Conservation (phyloP, 2,113 vertebrate genomes). For the Cyanoramphus novaezelandiae region DNA sequence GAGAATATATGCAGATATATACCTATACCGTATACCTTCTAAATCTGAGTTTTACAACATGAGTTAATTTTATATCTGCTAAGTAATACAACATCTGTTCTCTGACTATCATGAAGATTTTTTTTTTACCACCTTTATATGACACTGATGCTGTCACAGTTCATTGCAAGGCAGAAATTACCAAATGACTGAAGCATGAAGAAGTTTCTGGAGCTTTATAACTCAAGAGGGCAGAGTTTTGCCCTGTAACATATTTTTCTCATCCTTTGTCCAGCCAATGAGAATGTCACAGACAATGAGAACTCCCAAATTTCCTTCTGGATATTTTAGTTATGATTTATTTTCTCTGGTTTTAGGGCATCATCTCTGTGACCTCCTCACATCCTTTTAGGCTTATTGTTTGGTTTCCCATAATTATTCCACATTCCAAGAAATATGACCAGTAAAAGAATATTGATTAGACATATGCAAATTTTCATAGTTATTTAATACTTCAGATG, state of each 20-base stretch:
- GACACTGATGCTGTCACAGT: not conserved
- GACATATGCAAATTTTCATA: not conserved
- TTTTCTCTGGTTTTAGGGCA: not conserved
- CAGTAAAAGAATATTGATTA: not conserved
- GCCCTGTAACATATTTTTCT: accelerated
- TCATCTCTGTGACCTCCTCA: not conserved
- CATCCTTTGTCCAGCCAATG: not conserved
- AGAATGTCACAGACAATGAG: not conserved
- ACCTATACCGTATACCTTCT: not conserved
- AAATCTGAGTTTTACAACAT: not conserved
- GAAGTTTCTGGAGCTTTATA: not conserved
- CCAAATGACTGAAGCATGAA: not conserved
- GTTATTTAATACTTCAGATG: not conserved
- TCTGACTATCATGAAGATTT: not conserved
- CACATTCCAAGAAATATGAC: not conserved
- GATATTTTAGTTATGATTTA: not conserved
- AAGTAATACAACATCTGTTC: not conserved
- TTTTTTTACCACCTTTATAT: not conserved
- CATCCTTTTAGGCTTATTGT: not conserved
- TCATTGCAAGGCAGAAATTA: not conserved
- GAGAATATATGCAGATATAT: not conserved
- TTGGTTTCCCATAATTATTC: not conserved
- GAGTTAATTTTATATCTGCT: not conserved
- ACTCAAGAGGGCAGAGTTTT: not conserved
- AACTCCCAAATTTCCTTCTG: not conserved